Percentiles rank a stretch among this genome's conserved stretches.
phyloP scores from a whole-genome alignment of 2,797 vertebrate genomes.

The Myripristis jacobus region DNA sequence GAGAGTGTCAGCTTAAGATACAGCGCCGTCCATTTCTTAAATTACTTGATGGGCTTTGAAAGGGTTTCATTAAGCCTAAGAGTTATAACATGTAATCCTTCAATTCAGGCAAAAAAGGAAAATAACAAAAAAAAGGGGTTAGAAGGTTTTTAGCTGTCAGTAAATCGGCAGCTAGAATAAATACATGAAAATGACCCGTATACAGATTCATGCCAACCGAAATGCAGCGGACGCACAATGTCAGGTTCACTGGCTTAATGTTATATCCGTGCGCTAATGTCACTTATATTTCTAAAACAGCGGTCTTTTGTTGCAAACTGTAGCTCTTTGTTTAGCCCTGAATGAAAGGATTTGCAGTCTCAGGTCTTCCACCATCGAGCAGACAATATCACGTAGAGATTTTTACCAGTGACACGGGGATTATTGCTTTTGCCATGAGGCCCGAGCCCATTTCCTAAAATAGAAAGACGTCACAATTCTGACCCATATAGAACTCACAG shows the following conservation, averaged over 20 bases:
- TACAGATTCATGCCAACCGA: background rate
- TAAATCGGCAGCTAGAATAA: background rate
- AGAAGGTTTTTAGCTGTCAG: background rate
- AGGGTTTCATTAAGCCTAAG: too few species aligned
- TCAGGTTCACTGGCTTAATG: conserved; percentile 8
- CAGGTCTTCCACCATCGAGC: too few species aligned
- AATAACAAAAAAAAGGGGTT: too few species aligned
- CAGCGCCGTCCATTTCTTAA: background rate
- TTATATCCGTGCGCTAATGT: conserved; percentile 14
- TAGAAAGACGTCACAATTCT: background rate
- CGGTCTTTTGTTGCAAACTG: background rate
- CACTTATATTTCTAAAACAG: background rate
- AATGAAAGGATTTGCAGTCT: background rate
- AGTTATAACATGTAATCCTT: too few species aligned
- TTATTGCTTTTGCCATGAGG: conserved; percentile 28
- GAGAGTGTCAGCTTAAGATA: background rate
- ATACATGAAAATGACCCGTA: background rate
- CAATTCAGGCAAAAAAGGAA: too few species aligned
- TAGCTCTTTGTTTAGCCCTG: background rate
- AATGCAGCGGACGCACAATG: background rate
- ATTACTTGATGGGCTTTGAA: too few species aligned
- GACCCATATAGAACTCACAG: conserved; percentile 9
- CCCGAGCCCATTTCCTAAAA: conserved; percentile 1
- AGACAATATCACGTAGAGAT: background rate
- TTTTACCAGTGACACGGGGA: conserved; percentile 9